Evolutionary conservation across 1,140 invertebrate species (phyloP), one percentile per base, ranked within the genome.

Genomic region (Frieseomelitta varia): DNA sequence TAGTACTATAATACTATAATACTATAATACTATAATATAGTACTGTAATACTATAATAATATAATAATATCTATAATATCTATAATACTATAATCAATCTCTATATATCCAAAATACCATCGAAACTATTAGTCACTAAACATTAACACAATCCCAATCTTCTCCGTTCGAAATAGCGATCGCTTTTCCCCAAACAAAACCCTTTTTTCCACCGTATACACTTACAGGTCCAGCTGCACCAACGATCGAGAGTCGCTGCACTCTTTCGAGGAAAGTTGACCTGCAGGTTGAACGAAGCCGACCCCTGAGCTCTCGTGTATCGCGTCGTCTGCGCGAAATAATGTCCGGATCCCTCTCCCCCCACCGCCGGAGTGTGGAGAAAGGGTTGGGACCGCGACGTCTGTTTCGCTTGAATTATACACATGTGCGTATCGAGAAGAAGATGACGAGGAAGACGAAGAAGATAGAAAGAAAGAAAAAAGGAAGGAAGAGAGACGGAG

Each of bases 391-490:
- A 21, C 67, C 75, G 67, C 67, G 75, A 61, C 76, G 81, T 84
- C 69, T 85, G 83, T 85, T 85, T 61, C 61, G 58, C 58, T 72
- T 47, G 83, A 73, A 51, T 80, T 53, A 55, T 61, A 27, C 19
- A 30, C 83, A 71, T 56, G 67, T 69, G 81, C 55, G 75, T 71
- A 56, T 68, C 74, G 75, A 53, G 61, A 34, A 56, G 47, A 72
- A 27, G n/a, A 79, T 1, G 68, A 51, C 72, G 58, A 55, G 14
- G 56, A 17, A 79, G 68, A 51, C 72, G 58, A 55, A 15, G 56
- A 17, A 79, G 67, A n/a, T 53, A 19, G 17, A 53, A 0, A n/a
- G 56, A 11, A 3, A 3, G 19, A 53, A 19, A 27, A n/a, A n/a
- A n/a, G n/a, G n/a, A n/a, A n/a, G n/a, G n/a, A 4, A 3, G 19